phyloP scores from a whole-genome alignment of 1,140 invertebrate species.

The Drosophila mayri region DNA sequence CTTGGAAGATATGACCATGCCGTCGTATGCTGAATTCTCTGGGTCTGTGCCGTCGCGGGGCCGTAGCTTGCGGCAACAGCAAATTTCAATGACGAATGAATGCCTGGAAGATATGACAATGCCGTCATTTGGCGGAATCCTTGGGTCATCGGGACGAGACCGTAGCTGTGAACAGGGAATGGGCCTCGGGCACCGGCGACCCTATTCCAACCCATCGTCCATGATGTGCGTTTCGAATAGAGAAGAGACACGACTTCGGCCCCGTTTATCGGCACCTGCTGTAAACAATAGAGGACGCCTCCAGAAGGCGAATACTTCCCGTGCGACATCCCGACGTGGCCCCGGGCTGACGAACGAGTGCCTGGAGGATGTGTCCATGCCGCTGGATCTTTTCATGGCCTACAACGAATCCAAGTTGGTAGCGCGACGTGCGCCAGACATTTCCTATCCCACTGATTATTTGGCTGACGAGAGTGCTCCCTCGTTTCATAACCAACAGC shows the following conservation, averaged over 20 bases:
- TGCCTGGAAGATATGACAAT: constrained; percentile 28
- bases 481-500: not conserved
- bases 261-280: constrained; percentile 1
- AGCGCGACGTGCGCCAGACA: not conserved
- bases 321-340: not conserved
- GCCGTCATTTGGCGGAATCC: constrained; percentile 25
- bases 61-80: not conserved
- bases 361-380: constrained; percentile 35
- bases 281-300: constrained; percentile 14
- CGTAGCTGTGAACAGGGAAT: constrained; percentile 20
- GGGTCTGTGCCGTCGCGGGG: not conserved
- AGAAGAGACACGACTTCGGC: not conserved
- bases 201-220: not conserved
- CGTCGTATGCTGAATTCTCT: constrained; percentile 21
- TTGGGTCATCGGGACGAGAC: not conserved
- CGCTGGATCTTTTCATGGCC: not conserved
- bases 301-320: constrained; percentile 23
- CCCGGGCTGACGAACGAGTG: constrained; percentile 18
- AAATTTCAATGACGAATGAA: constrained; percentile 16
- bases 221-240: constrained; percentile 6
- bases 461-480: constrained; percentile 30
- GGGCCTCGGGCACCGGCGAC: not conserved
- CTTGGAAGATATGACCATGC: constrained; percentile 36
- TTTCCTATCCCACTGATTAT: constrained; percentile 22
- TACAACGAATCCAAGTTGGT: not conserved